Conservation (phyloP, 2,797 vertebrate species). For the Periophthalmus magnuspinnatus region DNA sequence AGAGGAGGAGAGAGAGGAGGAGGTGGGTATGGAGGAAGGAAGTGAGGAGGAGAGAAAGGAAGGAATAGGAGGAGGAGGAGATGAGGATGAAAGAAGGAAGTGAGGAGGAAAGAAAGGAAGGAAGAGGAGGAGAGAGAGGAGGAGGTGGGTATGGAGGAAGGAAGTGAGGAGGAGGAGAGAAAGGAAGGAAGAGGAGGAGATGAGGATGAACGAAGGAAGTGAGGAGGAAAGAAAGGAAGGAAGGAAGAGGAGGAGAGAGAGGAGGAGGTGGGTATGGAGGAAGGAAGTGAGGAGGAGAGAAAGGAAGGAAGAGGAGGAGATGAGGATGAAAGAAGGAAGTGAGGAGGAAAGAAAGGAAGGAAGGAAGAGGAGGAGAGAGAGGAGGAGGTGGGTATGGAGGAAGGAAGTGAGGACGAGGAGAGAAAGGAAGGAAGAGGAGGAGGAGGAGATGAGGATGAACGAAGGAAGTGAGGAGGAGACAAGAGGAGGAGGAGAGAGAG, state of each 20-base stretch:
- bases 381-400: no score
- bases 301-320: background rate
- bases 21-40: no score
- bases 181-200: background rate
- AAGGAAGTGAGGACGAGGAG: background rate
- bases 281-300: background rate
- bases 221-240: background rate
- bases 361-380: background rate
- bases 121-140: background rate
- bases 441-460: background rate
- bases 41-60: no score
- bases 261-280: background rate
- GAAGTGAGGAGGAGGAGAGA: no score
- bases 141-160: no score
- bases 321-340: no score
- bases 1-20: background rate
- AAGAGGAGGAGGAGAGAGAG: background rate
- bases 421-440: background rate
- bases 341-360: background rate
- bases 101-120: background rate
- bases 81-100: background rate
- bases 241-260: background rate
- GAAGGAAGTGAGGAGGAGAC: background rate
- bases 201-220: background rate
- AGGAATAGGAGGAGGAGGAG: background rate